Evolutionary conservation across 2,113 vertebrate genomes (phyloP), one percentile per base, ranked within the genome.

Genomic region (Lepisosteus oculatus): DNA sequence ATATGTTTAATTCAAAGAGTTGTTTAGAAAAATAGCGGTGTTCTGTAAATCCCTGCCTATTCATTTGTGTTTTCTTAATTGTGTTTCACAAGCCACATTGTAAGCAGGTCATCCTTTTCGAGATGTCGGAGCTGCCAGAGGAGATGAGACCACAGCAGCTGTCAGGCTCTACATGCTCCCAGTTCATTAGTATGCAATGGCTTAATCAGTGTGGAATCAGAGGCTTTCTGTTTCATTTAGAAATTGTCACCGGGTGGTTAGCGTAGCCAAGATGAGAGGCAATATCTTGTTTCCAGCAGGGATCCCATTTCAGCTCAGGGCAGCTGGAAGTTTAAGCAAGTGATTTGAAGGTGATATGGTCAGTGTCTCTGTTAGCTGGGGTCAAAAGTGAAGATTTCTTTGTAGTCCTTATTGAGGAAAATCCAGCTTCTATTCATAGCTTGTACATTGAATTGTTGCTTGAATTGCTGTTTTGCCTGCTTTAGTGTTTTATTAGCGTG

Each of bases 131-230:
- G 72, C 74, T 83, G 85, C 86, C 78, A 85, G 51, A 68, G 81
- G 80, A 75, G 78, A 87, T 84, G 78, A 80, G 84, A 80, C 82
- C 78, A 82, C 77, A 82, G 83, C 88, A 89, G 87, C 87, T 89
- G 90, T 84, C 82, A 87, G 83, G 85, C 87, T 85, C 84, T 82
- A 74, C 81, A 81, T 78, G 77, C 56, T 42, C 43, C 8, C 7
- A 80, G 79, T 86, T 92, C 86, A 90, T 90, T 90, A 87, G 86
- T 88, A 92, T 90, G 84, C 89, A 86, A 87, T 77, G 81, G 84
- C 88, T 90, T 90, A 89, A 89, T 90, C 88, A 88, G 84, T 83
- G 86, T 76, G 76, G 83, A 86, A 85, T 84, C 80, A 83, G 73
- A 75, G 65, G 72, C 72, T 73, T 41, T 54, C 13, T 55, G 43